phyloP scores from a whole-genome alignment of 2,888 invertebrate species.

The Teinopalpus imperialis region DNA sequence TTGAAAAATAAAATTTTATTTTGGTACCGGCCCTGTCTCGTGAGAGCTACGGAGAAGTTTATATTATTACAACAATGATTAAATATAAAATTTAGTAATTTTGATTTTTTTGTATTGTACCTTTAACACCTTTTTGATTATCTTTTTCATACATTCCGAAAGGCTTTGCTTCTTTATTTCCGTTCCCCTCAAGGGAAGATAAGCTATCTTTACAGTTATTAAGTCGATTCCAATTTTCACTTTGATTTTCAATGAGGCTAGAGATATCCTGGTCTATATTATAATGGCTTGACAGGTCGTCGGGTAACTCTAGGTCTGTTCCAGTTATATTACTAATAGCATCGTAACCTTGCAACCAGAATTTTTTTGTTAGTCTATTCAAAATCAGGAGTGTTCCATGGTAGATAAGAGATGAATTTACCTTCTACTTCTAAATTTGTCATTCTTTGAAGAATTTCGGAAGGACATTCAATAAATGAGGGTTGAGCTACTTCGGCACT shows the following conservation, averaged over 20 bases:
- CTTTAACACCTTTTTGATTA: constrained; percentile 9
- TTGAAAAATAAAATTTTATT: too few relatives aligned
- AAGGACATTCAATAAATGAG: constrained; percentile 57
- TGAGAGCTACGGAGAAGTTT: too few relatives aligned
- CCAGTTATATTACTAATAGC: constrained; percentile 30
- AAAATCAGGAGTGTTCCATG: too few relatives aligned
- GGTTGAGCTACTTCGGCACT: constrained; percentile 32
- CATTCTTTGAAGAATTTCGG: constrained; percentile 61
- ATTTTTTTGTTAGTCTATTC: too few relatives aligned
- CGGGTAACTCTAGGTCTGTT: constrained; percentile 38
- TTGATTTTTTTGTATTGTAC: too few relatives aligned
- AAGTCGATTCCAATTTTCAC: constrained; percentile 32
- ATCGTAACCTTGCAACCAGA: constrained; percentile 16
- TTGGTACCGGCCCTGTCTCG: too few relatives aligned
- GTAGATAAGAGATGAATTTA: too few relatives aligned
- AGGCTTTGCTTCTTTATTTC: background rate
- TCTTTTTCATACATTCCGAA: background rate
- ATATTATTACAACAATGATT: too few relatives aligned
- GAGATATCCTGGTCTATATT: constrained; percentile 38
- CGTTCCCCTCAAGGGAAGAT: constrained; percentile 15
- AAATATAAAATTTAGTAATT: too few relatives aligned
- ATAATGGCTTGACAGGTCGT: constrained; percentile 40
- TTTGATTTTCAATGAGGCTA: constrained; percentile 34
- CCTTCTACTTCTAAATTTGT: constrained; percentile 62
- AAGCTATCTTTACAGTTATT: constrained; percentile 12